Evolutionary conservation across 2,797 vertebrate genomes (phyloP).

Genomic region (Choloepus didactylus): DNA sequence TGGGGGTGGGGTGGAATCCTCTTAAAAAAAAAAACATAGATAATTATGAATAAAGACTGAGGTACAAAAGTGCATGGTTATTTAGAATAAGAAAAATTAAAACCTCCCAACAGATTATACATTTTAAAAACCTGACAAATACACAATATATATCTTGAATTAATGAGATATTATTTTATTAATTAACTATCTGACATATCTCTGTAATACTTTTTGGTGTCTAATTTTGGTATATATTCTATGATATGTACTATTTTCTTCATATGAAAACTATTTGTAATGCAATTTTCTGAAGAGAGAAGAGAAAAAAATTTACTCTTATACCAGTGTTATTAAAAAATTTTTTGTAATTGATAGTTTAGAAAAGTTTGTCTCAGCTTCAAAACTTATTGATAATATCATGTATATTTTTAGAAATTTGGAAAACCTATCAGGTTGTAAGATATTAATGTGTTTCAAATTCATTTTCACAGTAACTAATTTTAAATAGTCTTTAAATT

Average conservation of each 20-base stretch:
- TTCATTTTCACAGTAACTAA: not conserved
- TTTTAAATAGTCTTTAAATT: not conserved
- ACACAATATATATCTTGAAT: not conserved
- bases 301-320: not conserved
- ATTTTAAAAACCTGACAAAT: constrained; percentile 14
- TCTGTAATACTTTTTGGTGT: not conserved
- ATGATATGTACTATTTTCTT: not conserved
- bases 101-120: not conserved
- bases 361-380: not conserved
- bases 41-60: not conserved
- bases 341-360: not conserved
- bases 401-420: constrained; percentile 17
- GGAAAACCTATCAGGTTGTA: not conserved
- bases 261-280: not conserved
- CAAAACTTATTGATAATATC: not conserved
- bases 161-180: not conserved
- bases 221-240: not conserved
- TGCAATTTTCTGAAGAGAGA: not conserved
- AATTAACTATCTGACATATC: not conserved
- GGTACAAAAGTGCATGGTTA: not conserved
- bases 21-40: not conserved
- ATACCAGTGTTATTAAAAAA: not conserved
- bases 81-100: not conserved
- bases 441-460: not conserved
- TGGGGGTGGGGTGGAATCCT: not conserved